Evolutionary conservation across 1,140 invertebrate species (phyloP).

Genomic region (Idris sp.): DNA sequence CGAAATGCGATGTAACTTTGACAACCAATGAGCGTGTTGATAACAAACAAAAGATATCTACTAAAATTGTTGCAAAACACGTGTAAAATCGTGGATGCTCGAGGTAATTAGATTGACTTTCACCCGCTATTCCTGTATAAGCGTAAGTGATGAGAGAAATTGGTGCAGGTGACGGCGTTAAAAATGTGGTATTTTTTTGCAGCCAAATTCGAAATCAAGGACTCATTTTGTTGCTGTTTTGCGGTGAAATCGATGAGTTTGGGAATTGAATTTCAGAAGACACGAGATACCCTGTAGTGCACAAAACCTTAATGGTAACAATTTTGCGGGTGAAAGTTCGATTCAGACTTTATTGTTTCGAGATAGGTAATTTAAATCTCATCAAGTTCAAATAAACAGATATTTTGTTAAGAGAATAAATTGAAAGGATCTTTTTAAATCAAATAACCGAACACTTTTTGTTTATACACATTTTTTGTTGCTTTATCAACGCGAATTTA

Average conservation of each 20-base stretch:
- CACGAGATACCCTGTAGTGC: too few species aligned
- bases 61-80: slow-evolving; percentile 27
- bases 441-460: too few species aligned
- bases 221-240: slow-evolving; percentile 18
- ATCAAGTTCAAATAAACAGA: too few species aligned
- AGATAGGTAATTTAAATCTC: too few species aligned
- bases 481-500: slow-evolving; percentile 1
- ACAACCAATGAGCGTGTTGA: neutral
- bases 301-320: too few species aligned
- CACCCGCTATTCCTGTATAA: slow-evolving; percentile 24
- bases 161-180: slow-evolving; percentile 34
- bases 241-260: slow-evolving; percentile 33
- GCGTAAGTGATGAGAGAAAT: slow-evolving; percentile 53
- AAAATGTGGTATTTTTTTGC: slow-evolving; percentile 23
- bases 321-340: too few species aligned
- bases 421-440: too few species aligned
- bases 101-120: slow-evolving; percentile 47
- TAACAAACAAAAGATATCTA: slow-evolving; percentile 4
- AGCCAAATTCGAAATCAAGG: slow-evolving; percentile 35
- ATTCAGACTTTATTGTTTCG: too few species aligned
- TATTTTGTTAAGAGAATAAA: too few species aligned
- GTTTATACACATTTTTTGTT: neutral
- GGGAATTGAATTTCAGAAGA: too few species aligned
- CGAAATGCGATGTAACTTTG: neutral
- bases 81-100: slow-evolving; percentile 23